Percentiles rank a stretch among this genome's conserved stretches.
phyloP scores from a whole-genome alignment of 2,797 vertebrate species.

The Ctenosaura bakeri region DNA sequence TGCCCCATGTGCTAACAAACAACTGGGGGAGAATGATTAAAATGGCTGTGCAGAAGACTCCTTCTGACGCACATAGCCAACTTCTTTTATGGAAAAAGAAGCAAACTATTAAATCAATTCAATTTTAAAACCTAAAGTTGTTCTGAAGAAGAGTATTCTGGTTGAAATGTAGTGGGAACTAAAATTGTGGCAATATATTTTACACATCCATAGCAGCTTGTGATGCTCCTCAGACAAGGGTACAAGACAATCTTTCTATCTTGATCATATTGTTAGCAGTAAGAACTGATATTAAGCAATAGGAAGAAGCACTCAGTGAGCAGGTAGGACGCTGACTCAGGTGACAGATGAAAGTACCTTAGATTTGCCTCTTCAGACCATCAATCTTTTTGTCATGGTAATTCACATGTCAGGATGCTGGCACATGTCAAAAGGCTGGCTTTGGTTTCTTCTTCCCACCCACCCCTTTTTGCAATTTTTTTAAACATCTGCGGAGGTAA shows the following conservation, averaged over 20 bases:
- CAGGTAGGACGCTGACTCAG: slow-evolving; percentile 11
- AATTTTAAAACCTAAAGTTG: neutral
- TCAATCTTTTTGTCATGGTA: slow-evolving; percentile 35
- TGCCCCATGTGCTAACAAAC: too few relatives aligned
- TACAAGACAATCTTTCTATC: slow-evolving; percentile 3
- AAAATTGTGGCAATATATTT: slow-evolving; percentile 6
- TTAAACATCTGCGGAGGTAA: neutral
- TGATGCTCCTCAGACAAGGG: neutral
- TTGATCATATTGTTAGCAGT: slow-evolving; percentile 24
- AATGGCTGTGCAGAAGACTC: neutral
- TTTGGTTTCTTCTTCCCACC: neutral
- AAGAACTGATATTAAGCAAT: slow-evolving; percentile 35
- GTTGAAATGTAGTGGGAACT: neutral
- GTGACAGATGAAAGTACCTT: slow-evolving; percentile 38
- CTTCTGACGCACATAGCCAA: slow-evolving; percentile 3
- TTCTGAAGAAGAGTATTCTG: neutral
- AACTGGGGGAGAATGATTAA: neutral
- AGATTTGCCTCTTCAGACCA: slow-evolving; percentile 23
- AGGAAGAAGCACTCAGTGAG: slow-evolving; percentile 16
- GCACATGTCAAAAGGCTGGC: accelerated
- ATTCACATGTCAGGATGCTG: neutral
- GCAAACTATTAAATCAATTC: neutral
- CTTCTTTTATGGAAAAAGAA: neutral
- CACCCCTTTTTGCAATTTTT: neutral
- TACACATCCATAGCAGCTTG: neutral